phyloP scores from a whole-genome alignment of 2,888 invertebrate genomes.

The Phalera bucephala region DNA sequence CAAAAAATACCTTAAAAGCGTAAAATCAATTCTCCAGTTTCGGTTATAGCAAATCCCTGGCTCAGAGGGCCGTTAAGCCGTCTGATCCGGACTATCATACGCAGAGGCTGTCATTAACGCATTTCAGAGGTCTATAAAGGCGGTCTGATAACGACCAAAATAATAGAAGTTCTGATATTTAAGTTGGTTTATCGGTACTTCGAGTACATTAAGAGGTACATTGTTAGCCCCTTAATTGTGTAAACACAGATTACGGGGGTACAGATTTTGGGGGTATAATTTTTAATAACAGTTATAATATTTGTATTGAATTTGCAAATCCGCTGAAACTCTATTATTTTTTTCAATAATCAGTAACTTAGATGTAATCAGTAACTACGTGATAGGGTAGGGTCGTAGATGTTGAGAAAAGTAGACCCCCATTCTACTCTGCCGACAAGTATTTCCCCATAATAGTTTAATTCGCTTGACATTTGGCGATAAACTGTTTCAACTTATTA shows the following conservation, averaged over 20 bases:
- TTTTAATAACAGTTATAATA: background rate
- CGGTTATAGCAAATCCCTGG: slow-evolving; percentile 12
- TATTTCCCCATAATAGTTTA: too few relatives aligned
- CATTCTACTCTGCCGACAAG: too few relatives aligned
- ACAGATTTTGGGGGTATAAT: background rate
- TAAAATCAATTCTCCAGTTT: slow-evolving; percentile 11
- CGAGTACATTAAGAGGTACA: slow-evolving; percentile 11
- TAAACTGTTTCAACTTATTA: too few relatives aligned
- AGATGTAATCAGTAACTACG: too few relatives aligned
- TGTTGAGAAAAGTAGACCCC: too few relatives aligned
- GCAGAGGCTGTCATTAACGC: slow-evolving; percentile 22
- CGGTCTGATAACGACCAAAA: slow-evolving; percentile 21
- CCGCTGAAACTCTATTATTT: background rate
- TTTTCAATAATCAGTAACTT: background rate
- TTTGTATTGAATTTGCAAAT: background rate
- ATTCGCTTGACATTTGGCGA: too few relatives aligned
- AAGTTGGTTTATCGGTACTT: slow-evolving; percentile 8
- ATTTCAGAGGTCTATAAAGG: slow-evolving; percentile 22
- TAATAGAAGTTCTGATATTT: slow-evolving; percentile 19
- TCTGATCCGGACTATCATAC: slow-evolving; percentile 23
- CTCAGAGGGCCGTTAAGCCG: slow-evolving; percentile 16
- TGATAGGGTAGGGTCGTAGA: too few relatives aligned
- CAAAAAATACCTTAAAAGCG: background rate
- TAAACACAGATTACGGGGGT: too few relatives aligned
- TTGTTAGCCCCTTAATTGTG: slow-evolving; percentile 1